These are phyloP conservation scores for Argopecten irradians DNA, from an alignment of 1,140 invertebrate species.

Conservation along the genomic window DNA sequence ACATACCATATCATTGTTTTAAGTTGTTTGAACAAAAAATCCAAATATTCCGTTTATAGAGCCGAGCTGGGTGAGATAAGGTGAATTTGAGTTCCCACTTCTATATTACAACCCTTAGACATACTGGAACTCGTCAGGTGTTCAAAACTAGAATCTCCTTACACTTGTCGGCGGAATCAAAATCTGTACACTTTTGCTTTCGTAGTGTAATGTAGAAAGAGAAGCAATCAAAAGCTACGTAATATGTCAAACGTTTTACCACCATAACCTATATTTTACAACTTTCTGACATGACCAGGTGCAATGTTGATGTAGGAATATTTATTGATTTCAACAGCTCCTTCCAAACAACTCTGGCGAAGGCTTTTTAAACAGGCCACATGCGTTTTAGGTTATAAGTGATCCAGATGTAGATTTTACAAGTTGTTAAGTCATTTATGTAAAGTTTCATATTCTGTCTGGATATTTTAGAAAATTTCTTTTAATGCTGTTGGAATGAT, in stretches of 20 bases:
- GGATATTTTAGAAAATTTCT: not conserved
- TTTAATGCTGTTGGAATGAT: not conserved
- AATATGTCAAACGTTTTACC: too few relatives aligned
- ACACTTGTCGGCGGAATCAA: too few relatives aligned
- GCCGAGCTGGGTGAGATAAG: not conserved
- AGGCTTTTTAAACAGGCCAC: not conserved
- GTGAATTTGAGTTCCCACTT: not conserved
- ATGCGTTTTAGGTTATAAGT: not conserved
- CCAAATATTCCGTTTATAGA: not conserved
- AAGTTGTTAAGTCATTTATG: not conserved
- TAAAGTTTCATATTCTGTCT: not conserved
- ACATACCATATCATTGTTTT: not conserved
- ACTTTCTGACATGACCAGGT: not conserved
- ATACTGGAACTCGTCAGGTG: not conserved
- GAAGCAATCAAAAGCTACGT: too few relatives aligned
- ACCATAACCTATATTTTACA: not conserved
- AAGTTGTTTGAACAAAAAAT: not conserved
- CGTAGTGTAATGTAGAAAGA: not conserved
- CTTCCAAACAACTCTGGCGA: not conserved
- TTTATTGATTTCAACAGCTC: not conserved
- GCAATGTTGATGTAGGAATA: not conserved
- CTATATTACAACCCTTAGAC: not conserved
- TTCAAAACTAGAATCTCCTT: too few relatives aligned
- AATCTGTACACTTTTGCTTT: not conserved
- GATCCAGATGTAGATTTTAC: not conserved